Evolutionary conservation across 2,113 vertebrate species (phyloP).

Genomic region (Echinops telfairi): DNA sequence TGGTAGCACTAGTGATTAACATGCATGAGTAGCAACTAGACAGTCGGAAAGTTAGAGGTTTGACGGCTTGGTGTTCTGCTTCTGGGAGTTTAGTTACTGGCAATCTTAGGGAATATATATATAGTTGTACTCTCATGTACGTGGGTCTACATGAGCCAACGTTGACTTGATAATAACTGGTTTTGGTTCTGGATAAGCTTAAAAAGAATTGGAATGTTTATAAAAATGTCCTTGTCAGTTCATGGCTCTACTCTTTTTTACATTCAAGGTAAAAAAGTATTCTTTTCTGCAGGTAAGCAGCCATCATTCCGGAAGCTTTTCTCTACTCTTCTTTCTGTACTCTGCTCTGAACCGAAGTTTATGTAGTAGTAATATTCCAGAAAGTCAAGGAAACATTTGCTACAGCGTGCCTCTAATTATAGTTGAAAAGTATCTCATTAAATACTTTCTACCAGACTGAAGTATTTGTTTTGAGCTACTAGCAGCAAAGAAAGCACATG

Average conservation of each 20-base stretch:
- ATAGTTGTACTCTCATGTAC: background rate
- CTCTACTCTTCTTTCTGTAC: constrained; percentile 9
- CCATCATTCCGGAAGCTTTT: constrained; percentile 16
- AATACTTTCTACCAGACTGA: background rate
- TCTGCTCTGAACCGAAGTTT: constrained; percentile 1
- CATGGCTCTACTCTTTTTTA: background rate
- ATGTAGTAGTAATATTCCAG: constrained; percentile 11
- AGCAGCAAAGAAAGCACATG: background rate
- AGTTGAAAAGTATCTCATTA: constrained; percentile 38
- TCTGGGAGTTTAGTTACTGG: background rate
- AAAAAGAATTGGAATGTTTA: background rate
- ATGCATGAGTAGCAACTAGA: background rate
- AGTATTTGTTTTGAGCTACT: constrained; percentile 51
- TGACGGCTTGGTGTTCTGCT: background rate
- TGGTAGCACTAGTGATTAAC: background rate
- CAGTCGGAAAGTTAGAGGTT: background rate
- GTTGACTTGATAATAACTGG: background rate
- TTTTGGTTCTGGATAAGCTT: background rate
- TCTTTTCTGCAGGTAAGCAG: constrained; percentile 35
- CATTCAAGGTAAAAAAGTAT: constrained; percentile 1
- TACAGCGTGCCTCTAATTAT: constrained; percentile 31
- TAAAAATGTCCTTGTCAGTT: background rate
- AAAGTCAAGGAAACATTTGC: constrained; percentile 43
- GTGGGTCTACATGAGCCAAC: background rate
- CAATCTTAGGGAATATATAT: background rate